Evolutionary conservation across 2,888 invertebrate species (phyloP).

Genomic region (Tetragonisca angustula): DNA sequence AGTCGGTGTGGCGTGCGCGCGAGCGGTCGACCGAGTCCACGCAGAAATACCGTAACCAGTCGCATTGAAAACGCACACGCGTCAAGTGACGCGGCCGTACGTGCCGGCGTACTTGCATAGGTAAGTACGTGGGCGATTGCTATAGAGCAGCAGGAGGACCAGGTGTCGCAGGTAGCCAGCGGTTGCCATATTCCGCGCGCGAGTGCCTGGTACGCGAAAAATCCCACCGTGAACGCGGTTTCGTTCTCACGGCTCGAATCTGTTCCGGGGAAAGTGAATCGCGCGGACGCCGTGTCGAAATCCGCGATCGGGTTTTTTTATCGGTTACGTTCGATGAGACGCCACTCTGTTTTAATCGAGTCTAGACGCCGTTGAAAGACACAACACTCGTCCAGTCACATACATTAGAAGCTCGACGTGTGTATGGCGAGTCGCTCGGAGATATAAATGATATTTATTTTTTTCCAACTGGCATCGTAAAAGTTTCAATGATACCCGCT

Average conservation of each 20-base stretch:
- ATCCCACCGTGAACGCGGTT: background rate
- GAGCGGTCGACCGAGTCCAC: conserved; percentile 56
- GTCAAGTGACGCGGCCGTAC: conserved; percentile 72
- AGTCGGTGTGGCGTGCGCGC: conserved; percentile 57
- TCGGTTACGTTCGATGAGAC: background rate
- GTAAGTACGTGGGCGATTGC: conserved; percentile 62
- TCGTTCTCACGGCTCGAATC: conserved; percentile 38
- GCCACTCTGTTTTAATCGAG: background rate
- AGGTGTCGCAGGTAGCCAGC: conserved; percentile 73
- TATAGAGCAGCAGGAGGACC: conserved; percentile 63
- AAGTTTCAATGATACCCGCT: background rate
- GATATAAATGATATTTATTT: background rate
- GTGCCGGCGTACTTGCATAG: conserved; percentile 38
- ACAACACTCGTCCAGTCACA: background rate
- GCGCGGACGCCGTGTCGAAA: conserved; percentile 2
- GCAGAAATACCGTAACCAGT: conserved; percentile 75
- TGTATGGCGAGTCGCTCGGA: background rate
- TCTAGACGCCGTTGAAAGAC: background rate
- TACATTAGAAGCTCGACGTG: background rate
- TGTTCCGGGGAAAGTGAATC: background rate
- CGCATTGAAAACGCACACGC: conserved; percentile 71
- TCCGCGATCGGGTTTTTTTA: background rate
- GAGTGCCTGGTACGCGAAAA: conserved; percentile 22
- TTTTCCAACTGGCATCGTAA: conserved; percentile 1
- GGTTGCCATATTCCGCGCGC: conserved; percentile 61